Percentiles rank a stretch among this genome's conserved stretches.
Conservation (phyloP, 2,797 vertebrate genomes). For the Xiphophorus birchmanni region DNA sequence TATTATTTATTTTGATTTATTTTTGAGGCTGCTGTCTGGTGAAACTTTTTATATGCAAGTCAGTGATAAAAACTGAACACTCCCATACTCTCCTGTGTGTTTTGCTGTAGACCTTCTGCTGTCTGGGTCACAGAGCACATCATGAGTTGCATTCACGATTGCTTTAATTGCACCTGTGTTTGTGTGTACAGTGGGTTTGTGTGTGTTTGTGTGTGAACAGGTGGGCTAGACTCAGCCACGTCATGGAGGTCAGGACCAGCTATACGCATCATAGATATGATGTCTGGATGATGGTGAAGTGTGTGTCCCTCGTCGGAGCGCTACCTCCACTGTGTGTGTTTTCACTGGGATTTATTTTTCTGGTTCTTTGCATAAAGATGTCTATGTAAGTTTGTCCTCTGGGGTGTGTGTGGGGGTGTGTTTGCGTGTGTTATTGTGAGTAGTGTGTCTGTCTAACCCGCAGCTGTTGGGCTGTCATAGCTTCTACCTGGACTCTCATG, state of each 20-base stretch:
- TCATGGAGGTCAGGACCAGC: slow-evolving; percentile 73
- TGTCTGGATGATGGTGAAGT: slow-evolving; percentile 41
- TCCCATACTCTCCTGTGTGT: slow-evolving; percentile 35
- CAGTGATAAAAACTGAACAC: slow-evolving; percentile 27
- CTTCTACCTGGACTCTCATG: slow-evolving; percentile 68
- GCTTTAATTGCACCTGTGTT: slow-evolving; percentile 71
- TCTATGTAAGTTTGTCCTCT: slow-evolving; percentile 58
- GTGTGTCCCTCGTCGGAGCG: slow-evolving; percentile 44
- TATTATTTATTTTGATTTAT: slow-evolving; percentile 1
- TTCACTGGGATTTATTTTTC: slow-evolving; percentile 41
- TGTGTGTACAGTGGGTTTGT: slow-evolving; percentile 43
- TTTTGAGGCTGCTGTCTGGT: slow-evolving; percentile 15
- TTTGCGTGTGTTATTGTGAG: slow-evolving; percentile 28
- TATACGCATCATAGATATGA: slow-evolving; percentile 63
- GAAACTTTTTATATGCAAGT: slow-evolving; percentile 39
- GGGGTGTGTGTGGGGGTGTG: slow-evolving; percentile 18
- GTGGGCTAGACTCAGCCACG: slow-evolving; percentile 68
- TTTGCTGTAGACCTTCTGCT: slow-evolving; percentile 67
- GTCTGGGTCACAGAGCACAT: slow-evolving; percentile 77
- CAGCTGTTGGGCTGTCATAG: slow-evolving; percentile 75
- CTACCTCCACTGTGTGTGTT: slow-evolving; percentile 28
- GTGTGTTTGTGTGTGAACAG: slow-evolving; percentile 57
- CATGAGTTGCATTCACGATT: slow-evolving; percentile 72
- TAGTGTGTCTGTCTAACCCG: slow-evolving; percentile 71
- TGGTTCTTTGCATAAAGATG: slow-evolving; percentile 33